Conservation (phyloP, 2,797 vertebrate species). For the Petrocephalus schoutedeni region DNA sequence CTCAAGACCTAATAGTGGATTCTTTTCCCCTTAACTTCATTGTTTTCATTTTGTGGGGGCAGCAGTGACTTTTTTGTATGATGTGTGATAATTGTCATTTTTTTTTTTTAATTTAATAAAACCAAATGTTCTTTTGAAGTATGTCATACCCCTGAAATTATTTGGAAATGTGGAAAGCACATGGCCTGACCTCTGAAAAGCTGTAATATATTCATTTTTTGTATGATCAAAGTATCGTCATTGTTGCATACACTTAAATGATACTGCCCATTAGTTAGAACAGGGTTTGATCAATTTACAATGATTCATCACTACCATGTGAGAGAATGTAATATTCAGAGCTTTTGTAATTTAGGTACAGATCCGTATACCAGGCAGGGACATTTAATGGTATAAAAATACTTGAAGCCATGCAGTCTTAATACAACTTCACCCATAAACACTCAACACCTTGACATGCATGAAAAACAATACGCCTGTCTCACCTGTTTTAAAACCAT, state of each 20-base stretch:
- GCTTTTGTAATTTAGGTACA: background rate
- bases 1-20: background rate
- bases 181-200: background rate
- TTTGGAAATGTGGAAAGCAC: background rate
- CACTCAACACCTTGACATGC: conserved; percentile 40
- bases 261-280: background rate
- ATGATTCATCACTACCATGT: background rate
- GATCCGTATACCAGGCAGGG: background rate
- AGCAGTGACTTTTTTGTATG: conserved; percentile 42
- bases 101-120: conserved; percentile 56
- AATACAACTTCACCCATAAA: conserved; percentile 39
- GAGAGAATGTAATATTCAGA: background rate
- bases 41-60: conserved; percentile 17
- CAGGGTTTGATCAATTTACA: background rate
- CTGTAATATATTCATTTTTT: background rate
- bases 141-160: background rate
- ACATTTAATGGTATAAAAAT: conserved; percentile 47
- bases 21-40: conserved; percentile 11
- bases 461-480: conserved; percentile 38
- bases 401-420: conserved; percentile 60
- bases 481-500: conserved; percentile 41
- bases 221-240: background rate
- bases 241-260: background rate
- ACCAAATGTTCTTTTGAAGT: conserved; percentile 35
- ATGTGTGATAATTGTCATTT: conserved; percentile 43